Base-by-base conservation (phyloP, 2,797 vertebrate genomes). In the Acipenser ruthenus region DNA sequence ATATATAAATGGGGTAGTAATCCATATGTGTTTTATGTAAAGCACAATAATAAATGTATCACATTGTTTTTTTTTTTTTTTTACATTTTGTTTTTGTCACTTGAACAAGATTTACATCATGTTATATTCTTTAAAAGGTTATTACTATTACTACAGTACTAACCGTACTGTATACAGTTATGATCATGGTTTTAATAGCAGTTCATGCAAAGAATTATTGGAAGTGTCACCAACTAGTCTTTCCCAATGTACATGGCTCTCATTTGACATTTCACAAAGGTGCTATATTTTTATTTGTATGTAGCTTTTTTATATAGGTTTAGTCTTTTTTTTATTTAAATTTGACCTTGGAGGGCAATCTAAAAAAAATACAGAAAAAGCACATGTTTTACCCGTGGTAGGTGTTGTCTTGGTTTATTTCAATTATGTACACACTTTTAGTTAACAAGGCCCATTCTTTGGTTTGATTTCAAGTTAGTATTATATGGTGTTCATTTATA, bases 241-340 rank as follows among this genome's bases (percentile, higher is more conserved):
- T 37, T 37, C 37, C 37, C 59, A 60, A 11, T 59, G 64, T 50
- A 67, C 65, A 75, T 68, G 65, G 61, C 70, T 37, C 69, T 72
- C 76, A 73, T 75, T 70, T 74, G 67, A 82, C 74, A 75, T 78
- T 87, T 87, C 75, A 80, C 84, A 86, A 88, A 87, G 87, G 88
- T 92, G 89, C 88, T 91, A 83, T 82, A 78, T 82, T 83, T 82
- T 75, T 78, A 68, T 49, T 37, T 37, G 37, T 37, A 37, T 37
- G 37, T 23, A 59, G 15, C 37, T 55, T 64, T 67, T 13, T 66
- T 62, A 58, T 62, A 53, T 64, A 65, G 53, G 61, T 64, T 65
- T 53, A 37, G 37, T 48, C n/a, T 49, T 62, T 67, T 67, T 37
- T 62, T 37, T 37, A 67, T 67, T 67, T 67, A 67, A 67, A 67